phyloP scores from a whole-genome alignment of 2,888 invertebrate genomes.

The Rhamphomyia laevipes region DNA sequence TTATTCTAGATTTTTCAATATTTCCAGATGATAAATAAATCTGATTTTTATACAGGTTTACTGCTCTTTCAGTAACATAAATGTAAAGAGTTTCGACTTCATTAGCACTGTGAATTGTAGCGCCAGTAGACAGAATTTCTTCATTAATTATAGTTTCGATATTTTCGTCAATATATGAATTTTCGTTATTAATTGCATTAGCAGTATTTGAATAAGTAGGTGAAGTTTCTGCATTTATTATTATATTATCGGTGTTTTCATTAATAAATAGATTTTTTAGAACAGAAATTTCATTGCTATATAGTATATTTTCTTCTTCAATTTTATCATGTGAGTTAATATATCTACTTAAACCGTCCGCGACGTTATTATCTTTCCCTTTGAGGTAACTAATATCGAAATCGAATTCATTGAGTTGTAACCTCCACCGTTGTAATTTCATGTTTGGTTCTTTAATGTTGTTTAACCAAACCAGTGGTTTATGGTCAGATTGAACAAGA shows the following conservation, averaged over 20 bases:
- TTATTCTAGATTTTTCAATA: neutral
- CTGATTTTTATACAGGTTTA: constrained; percentile 7
- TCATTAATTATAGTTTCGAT: neutral
- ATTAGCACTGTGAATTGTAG: neutral
- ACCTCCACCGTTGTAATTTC: too few species aligned
- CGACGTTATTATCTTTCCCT: constrained; percentile 11
- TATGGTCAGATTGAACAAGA: too few species aligned
- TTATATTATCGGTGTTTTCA: neutral
- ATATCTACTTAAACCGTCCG: neutral
- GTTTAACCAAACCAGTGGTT: too few species aligned
- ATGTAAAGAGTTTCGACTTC: neutral
- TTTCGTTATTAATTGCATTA: too few species aligned
- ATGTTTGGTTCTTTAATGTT: too few species aligned
- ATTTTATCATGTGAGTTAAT: too few species aligned
- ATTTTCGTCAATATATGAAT: constrained; percentile 1
- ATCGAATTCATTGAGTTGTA: constrained; percentile 21
- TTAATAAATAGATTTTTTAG: neutral
- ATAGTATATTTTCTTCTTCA: too few species aligned
- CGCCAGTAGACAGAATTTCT: neutral
- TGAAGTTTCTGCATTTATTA: too few species aligned
- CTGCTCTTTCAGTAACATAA: neutral
- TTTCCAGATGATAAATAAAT: neutral
- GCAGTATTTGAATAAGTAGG: too few species aligned
- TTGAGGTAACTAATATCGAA: constrained; percentile 15
- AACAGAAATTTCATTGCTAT: too few species aligned